phyloP scores from a whole-genome alignment of 2,113 vertebrate species.

The Chionomys nivalis region DNA sequence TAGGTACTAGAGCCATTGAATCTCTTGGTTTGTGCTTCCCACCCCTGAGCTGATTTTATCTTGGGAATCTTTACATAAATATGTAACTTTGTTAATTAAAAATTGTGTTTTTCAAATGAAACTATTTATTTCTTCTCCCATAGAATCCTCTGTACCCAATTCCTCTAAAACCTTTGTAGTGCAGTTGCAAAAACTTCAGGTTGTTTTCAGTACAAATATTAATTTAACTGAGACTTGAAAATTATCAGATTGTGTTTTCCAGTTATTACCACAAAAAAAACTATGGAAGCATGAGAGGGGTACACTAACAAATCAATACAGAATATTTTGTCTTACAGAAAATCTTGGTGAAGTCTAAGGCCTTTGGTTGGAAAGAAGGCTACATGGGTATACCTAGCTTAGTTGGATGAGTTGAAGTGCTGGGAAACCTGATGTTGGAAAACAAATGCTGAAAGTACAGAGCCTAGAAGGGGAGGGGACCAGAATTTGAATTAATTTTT shows the following conservation, averaged over 20 bases:
- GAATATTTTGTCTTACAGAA: not conserved
- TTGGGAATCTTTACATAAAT: not conserved
- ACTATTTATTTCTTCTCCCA: constrained; percentile 26
- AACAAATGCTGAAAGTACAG: not conserved
- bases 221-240: constrained; percentile 76
- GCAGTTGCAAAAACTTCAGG: constrained; percentile 52
- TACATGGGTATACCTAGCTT: too few relatives aligned
- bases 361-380: not conserved
- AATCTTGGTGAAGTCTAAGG: not conserved
- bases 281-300: constrained; percentile 7
- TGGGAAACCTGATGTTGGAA: not conserved
- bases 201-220: constrained; percentile 58
- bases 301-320: not conserved
- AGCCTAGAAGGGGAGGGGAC: not conserved
- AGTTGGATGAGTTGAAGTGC: not conserved
- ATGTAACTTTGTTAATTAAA: constrained; percentile 25
- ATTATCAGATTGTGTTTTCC: constrained; percentile 57
- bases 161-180: constrained; percentile 39
- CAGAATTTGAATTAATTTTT: not conserved
- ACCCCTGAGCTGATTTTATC: not conserved
- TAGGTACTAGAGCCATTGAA: not conserved
- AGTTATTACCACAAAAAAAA: constrained; percentile 42
- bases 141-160: not conserved
- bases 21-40: not conserved
- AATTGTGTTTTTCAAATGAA: constrained; percentile 51